Evolutionary conservation across 2,113 vertebrate species (phyloP), one percentile per base, ranked within the genome.

Genomic region (Choloepus hoffmanni): DNA sequence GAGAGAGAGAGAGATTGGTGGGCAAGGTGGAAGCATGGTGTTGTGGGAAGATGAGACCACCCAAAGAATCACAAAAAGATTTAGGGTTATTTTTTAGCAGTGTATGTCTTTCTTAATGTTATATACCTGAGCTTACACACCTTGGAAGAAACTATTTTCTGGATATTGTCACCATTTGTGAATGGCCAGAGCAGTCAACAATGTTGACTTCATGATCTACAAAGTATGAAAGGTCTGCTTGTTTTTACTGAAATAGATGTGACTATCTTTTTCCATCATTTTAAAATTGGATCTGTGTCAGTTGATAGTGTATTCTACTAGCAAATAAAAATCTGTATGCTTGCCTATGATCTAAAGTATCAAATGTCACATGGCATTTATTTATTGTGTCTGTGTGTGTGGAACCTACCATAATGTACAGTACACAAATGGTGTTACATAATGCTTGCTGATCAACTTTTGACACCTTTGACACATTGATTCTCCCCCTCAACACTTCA

Each of bases 221-320:
- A 50, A 63, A 62, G 24, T 48, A 33, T 48, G 45, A 50, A 73
- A 94, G 21, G 8, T 7, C 9, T 60, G 26, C 70, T 93, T 86
- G 23, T 78, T 96, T 79, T 94, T 74, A 60, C 40, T 90, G 72
- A 67, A 87, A 72, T 45, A 48, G 33, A 60, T 81, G 24, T 79
- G 5, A 82, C 65, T 82, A 3, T 93, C 58, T 82, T 76, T 40
- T 72, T 45, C 33, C 23, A 14, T 84, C 58, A 15, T 76, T 84
- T 84, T 23, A 55, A 96, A 79, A 76, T 24, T 50, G 53, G 65
- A 90, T 74, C 16, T n/a, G 24, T 63, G 30, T 81, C 72, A 65
- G 24, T 45, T 28, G 88, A 67, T 55, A 63, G 30, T 18, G 7
- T 15, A 68, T 45, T 85, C 67, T 72, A 26, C 65, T 77, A 87